Percentiles rank a stretch among this genome's conserved stretches.
phyloP scores from a whole-genome alignment of 2,797 vertebrate genomes.

The Chaetodon trifasciatus region DNA sequence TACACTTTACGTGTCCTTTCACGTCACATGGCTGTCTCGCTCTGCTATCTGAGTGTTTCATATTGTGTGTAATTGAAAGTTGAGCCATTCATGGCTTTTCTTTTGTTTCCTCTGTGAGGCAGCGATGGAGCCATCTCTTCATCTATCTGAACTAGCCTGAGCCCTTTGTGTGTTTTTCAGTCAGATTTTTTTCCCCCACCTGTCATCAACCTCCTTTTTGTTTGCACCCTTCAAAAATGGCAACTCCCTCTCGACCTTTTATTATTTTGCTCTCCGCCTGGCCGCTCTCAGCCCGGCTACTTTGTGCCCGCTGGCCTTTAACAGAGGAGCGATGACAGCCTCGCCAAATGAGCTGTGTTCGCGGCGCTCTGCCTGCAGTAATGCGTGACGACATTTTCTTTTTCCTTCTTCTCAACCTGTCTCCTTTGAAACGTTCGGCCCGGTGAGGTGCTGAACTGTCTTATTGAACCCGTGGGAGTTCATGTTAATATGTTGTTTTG shows the following conservation, averaged over 20 bases:
- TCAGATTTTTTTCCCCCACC: neutral
- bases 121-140: neutral
- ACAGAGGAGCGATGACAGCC: constrained; percentile 59
- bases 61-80: neutral
- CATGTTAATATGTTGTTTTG: too few species aligned
- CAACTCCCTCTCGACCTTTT: constrained; percentile 41
- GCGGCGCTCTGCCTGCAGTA: constrained; percentile 24
- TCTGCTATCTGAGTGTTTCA: neutral
- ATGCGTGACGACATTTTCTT: constrained; percentile 22
- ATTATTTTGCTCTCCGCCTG: constrained; percentile 33
- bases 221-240: constrained; percentile 49
- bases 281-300: constrained; percentile 51
- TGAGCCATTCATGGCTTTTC: constrained; percentile 12
- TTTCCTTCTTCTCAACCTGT: constrained; percentile 5
- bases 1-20: neutral
- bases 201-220: constrained; percentile 3
- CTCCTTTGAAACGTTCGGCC: constrained; percentile 4
- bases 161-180: constrained; percentile 27
- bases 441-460: neutral
- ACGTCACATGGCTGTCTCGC: neutral
- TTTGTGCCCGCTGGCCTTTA: constrained; percentile 68
- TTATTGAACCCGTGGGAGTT: neutral
- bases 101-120: neutral
- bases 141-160: constrained; percentile 21
- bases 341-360: constrained; percentile 60